Evolutionary conservation across 2,113 vertebrate species (phyloP), one percentile per base, ranked within the genome.

Genomic region (Semicossyphus pulcher): DNA sequence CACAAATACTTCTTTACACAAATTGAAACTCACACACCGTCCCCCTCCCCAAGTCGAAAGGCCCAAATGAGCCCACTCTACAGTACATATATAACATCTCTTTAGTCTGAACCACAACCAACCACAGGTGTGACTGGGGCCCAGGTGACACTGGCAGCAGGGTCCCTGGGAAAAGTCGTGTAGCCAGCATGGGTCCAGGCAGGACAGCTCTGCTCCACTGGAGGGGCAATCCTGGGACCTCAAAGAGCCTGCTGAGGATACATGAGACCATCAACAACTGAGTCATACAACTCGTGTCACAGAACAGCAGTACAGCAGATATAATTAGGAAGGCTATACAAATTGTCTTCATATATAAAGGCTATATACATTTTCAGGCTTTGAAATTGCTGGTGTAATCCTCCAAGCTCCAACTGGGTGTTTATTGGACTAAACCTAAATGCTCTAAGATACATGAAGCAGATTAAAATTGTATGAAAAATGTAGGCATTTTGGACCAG

Each of bases 121-220:
- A 99, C 97, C 96, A 23, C 94, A 96, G 28, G 90, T 89, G 80
- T 94, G 96, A 52, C 92, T 91, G 0, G 93, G 76, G 41, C 90
- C 93, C 51, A 87, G 93, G 73, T 93, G 95, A 84, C 96, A 98
- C 68, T 94, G 94, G 80, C 95, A 96, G 64, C 95, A 97, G 0
- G 93, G 78, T 57, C 91, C 92, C 67, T 92, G 95, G 4, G 94
- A 79, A 3, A 92, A 92, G 7, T 95, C 91, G 3, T 86, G 90
- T 9, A 95, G 91, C 69, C 54, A 93, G 34, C 94, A 91, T 45
- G 93, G 93, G 79, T 98, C 95, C 67, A 99, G 92, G 65, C 94
- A 96, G 0, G 95, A 95, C 76, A 99, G 86, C 76, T 99, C 97
- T 1, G 96, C 96, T 8, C 95, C 95, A 0, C 86, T 89, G 90